Base-by-base conservation (phyloP, 2,113 vertebrate species). In the Illadopsis cleaveri region DNA sequence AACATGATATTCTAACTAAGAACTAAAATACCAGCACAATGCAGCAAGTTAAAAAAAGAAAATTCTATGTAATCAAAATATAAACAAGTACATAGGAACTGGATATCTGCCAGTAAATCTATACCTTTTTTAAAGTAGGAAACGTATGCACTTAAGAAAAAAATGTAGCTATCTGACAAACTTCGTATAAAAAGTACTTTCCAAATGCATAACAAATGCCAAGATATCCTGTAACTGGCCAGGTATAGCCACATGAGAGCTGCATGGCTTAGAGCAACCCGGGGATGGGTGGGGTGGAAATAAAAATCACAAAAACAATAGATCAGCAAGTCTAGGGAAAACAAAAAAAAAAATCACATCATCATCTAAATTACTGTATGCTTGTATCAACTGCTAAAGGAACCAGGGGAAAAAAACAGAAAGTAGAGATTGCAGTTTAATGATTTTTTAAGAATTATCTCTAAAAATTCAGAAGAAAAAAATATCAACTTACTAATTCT, bases 71-170 rank as follows among this genome's bases (percentile, higher is more conserved):
- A 98, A 96, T 97, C 95, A 97, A 98, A 98, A 97, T 98, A 98
- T 97, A 98, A 98, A 98, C 97, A 98, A 97, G 97, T 97, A 98
- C 94, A 96, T 96, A 97, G 82, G 96, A 98, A 97, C 98, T 96
- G 94, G 89, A 68, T 97, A 98, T 96, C 94, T 98, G 93, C 97
- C 96, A 97, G 96, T 94, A 97, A 98, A 96, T 89, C 92, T 95
- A 57, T 86, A 83, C 38, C 71, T 92, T 97, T 77, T 96, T 95
- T 68, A 92, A 96, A 96, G 91, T 97, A 98, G 96, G 97, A 98
- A 98, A 98, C 40, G 22, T 97, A 97, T 44, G 64, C 95, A 97
- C 69, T 94, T 97, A 96, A 97, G 95, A 96, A 97, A 97, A 96
- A 96, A 93, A 77, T 51, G 91, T 89, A 97, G 82, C 89, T 89